Conservation (phyloP, 2,113 vertebrate genomes). For the Cichladusa arquata region DNA sequence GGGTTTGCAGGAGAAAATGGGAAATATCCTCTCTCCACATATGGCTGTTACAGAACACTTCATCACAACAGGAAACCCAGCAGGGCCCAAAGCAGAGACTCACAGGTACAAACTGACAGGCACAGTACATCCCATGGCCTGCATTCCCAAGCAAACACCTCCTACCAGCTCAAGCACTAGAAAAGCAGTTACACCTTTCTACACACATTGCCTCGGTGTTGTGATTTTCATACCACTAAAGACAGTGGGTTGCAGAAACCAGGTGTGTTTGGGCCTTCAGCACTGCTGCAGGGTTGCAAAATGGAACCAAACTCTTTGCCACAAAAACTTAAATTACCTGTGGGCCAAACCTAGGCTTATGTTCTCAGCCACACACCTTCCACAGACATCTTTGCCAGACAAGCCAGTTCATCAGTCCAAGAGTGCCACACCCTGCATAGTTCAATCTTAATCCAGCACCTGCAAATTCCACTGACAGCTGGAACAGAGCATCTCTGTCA, state of each 20-base stretch:
- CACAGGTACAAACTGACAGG: background rate
- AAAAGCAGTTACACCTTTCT: background rate
- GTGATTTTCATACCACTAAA: background rate
- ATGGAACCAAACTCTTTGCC: background rate
- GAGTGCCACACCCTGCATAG: background rate
- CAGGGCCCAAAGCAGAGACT: background rate
- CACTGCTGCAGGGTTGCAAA: background rate
- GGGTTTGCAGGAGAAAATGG: background rate
- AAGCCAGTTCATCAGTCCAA: background rate
- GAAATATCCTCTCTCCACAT: background rate
- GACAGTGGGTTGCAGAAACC: background rate
- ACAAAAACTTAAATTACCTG: background rate
- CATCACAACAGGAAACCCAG: background rate
- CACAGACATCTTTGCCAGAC: background rate
- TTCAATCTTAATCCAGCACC: background rate
- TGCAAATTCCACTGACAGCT: background rate
- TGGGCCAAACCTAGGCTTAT: background rate
- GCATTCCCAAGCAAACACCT: background rate
- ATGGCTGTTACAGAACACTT: background rate
- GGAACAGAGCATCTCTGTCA: background rate
- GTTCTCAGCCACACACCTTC: background rate
- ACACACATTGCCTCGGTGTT: background rate
- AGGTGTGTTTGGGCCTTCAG: background rate
- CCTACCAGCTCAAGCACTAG: background rate
- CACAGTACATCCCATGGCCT: background rate